Evolutionary conservation across 2,113 vertebrate species (phyloP).

Genomic region (Myrmecobius fasciatus): DNA sequence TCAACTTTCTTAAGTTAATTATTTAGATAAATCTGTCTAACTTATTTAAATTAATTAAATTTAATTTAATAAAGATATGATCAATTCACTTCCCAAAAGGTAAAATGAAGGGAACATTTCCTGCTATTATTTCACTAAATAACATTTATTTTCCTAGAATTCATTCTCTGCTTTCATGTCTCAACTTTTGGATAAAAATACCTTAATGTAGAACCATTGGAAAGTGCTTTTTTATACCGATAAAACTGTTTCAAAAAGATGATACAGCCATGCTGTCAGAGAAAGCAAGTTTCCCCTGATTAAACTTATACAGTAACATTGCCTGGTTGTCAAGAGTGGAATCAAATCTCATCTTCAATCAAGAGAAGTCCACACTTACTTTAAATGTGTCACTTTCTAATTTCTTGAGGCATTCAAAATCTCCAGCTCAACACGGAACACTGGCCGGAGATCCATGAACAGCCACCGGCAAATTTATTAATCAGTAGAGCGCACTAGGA

Average conservation of each 20-base stretch:
- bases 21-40: no score
- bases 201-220: slow-evolving; percentile 10
- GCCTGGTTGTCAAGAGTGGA: not conserved
- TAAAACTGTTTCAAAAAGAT: slow-evolving; percentile 2
- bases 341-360: slow-evolving; percentile 39
- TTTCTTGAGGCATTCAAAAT: not conserved
- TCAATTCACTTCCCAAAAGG: not conserved
- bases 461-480: slow-evolving; percentile 3
- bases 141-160: not conserved
- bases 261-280: not conserved
- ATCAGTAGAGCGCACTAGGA: slow-evolving; percentile 3
- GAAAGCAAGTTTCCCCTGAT: not conserved
- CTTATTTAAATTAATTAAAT: no score
- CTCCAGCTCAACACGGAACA: not conserved
- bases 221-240: slow-evolving; percentile 29
- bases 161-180: not conserved
- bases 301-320: not conserved
- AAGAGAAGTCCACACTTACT: not conserved
- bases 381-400: not conserved
- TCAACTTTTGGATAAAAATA: slow-evolving; percentile 25
- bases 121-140: not conserved
- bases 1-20: no score
- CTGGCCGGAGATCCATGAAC: not conserved
- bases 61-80: not conserved
- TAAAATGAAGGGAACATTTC: not conserved